Percentiles rank a stretch among this genome's conserved stretches.
These are phyloP conservation scores for Crotalus viridis DNA, from an alignment of 2,113 vertebrate species.

Conservation along the genomic window DNA sequence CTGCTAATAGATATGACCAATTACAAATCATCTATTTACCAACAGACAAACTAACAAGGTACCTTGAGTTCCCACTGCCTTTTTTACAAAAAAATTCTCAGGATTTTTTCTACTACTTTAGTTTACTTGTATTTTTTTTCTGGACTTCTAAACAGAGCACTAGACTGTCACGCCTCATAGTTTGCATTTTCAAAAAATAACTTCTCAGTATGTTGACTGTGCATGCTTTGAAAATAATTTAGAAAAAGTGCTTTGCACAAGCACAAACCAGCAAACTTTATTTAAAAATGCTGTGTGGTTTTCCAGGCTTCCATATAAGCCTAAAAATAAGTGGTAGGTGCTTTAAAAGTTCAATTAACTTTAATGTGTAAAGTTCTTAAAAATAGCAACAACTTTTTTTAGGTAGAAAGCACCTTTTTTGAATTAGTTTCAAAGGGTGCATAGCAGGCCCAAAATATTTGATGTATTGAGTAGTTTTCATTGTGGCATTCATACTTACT, in stretches of 20 bases:
- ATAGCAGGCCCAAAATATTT: not conserved
- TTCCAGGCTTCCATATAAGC: not conserved
- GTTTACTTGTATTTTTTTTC: not conserved
- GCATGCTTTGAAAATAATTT: not conserved
- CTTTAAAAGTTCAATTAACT: not conserved
- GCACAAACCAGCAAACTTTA: not conserved
- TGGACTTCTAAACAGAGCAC: not conserved
- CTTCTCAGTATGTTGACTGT: not conserved
- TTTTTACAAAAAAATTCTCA: not conserved
- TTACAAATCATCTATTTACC: not conserved
- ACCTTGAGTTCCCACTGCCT: not conserved
- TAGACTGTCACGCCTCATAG: not conserved
- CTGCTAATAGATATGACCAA: not conserved
- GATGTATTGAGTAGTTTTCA: not conserved
- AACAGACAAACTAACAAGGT: not conserved
- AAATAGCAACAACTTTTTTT: not conserved
- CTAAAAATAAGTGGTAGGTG: not conserved
- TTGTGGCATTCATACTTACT: not conserved
- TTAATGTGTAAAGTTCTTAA: not conserved
- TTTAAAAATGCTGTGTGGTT: not conserved
- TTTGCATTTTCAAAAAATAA: not conserved
- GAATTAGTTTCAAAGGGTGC: not conserved
- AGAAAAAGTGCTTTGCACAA: not conserved
- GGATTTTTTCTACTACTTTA: not conserved
- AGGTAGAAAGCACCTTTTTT: not conserved